A percentile compares a stretch with the other conserved stretches of the same genome.
Conservation (phyloP, 2,113 vertebrate genomes). For the Syrrhaptes paradoxus region DNA sequence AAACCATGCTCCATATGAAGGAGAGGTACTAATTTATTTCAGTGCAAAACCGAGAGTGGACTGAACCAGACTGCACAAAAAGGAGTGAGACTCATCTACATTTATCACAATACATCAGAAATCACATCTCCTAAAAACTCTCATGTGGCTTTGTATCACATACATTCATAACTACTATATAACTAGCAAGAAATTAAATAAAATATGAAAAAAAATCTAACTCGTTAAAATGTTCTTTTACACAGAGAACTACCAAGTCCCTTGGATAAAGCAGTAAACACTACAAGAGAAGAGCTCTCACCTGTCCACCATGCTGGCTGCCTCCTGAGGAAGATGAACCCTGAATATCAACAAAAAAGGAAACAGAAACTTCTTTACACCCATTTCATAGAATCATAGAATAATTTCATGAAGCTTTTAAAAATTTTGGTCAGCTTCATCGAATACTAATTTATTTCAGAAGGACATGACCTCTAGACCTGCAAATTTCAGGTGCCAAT, state of each 20-base stretch:
- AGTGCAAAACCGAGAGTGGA: neutral
- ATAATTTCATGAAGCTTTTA: neutral
- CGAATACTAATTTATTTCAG: neutral
- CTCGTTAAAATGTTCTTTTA: neutral
- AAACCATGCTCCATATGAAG: neutral
- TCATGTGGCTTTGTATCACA: neutral
- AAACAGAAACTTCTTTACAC: neutral
- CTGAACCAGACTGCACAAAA: neutral
- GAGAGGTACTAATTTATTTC: neutral
- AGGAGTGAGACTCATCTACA: neutral
- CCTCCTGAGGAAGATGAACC: slow-evolving; percentile 5
- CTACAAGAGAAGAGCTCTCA: neutral
- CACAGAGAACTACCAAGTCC: neutral
- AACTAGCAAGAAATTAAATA: neutral
- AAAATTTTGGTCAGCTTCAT: neutral
- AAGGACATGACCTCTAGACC: neutral
- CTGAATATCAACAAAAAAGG: neutral
- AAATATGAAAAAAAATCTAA: neutral
- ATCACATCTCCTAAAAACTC: neutral
- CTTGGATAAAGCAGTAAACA: neutral
- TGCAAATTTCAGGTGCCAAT: neutral
- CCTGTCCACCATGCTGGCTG: slow-evolving; percentile 45
- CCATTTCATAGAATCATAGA: neutral
- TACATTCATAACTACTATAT: neutral
- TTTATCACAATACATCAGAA: neutral